A percentile compares a stretch with the other conserved stretches of the same genome.
phyloP scores from a whole-genome alignment of 35 echinoderm and acorn worm genomes.

The Apostichopus californicus region DNA sequence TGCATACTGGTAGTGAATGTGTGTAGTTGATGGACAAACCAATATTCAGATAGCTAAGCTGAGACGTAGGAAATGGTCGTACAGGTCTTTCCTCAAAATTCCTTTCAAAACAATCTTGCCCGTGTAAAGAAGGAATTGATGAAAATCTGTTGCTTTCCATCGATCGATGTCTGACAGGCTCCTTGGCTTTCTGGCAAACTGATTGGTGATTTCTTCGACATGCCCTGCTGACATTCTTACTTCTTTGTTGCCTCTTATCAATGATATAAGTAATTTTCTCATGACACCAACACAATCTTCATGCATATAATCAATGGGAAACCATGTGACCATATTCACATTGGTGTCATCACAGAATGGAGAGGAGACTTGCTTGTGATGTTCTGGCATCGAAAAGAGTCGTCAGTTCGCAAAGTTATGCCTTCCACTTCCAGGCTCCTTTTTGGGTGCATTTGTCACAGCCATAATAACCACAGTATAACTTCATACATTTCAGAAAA shows the following conservation, averaged over 20 bases:
- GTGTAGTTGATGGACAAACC: conserved; percentile 4
- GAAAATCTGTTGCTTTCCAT: conserved; percentile 80
- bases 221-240: conserved; percentile 32
- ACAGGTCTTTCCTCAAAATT: conserved; percentile 42
- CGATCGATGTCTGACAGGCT: conserved; percentile 63
- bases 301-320: conserved; percentile 64
- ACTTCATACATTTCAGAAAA: background rate
- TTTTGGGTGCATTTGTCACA: conserved; percentile 72
- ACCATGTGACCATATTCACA: background rate
- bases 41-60: conserved; percentile 67
- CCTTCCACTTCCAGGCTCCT: conserved; percentile 55
- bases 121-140: conserved; percentile 61
- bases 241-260: conserved; percentile 67
- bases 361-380: conserved; percentile 31
- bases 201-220: conserved; percentile 37
- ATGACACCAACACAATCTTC: conserved; percentile 70
- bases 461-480: conserved; percentile 63
- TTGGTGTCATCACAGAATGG: conserved; percentile 12
- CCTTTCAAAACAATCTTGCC: conserved; percentile 54
- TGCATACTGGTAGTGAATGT: conserved; percentile 42
- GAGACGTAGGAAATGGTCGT: conserved; percentile 58
- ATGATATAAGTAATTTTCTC: conserved; percentile 64
- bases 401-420: conserved; percentile 63
- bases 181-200: conserved; percentile 65
- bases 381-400: conserved; percentile 60